Base-by-base conservation (phyloP, 2,888 invertebrate species). In the Melipona beecheii region DNA sequence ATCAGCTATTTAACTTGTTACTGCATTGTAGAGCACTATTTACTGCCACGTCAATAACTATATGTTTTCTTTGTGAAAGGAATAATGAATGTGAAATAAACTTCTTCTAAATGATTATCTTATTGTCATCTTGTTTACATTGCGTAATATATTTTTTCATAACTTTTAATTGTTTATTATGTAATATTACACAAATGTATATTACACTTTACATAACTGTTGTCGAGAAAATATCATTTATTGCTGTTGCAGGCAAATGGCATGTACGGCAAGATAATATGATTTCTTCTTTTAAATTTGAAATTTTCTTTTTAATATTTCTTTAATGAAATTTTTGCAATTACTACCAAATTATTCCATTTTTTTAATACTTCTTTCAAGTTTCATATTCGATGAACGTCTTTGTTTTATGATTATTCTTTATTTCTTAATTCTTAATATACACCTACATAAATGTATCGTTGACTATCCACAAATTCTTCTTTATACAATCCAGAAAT, bases 1-100 rank as follows among this genome's bases (percentile, higher is more conserved):
- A 71, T 54, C 27, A 66, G 72, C 75, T 75, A 64, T 74, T 73
- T 73, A 17, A 19, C 56, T 71, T 56, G 43, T 76, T 77, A 74
- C 27, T 60, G 17, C 24, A 15, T 66, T 50, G 19, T 24, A 65
- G 1, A 21, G 15, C 24, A 24, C 11, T 5, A 50, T 27, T 49
- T 56, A 2, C 2, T 31, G 6, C 27, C 21, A 1, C 31, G 31
- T 5, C 49, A 31, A 31, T 11, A 36, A 36, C n/a, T 24, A 1
- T 17, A n/a, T 70, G 27, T 4, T 64, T n/a, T 56, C n/a, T 56
- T n/a, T 13, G 43, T 43, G 43, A 43, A 43, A 43, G 43, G 43
- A 43, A 43, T 43, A 43, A 43, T 9, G 43, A 43, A 43, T 2
- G 43, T 43, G 43, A 43, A 4, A 49, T 2, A 49, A 49, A 66